Percentiles rank a stretch among this genome's conserved stretches.
Evolutionary conservation across 1,140 invertebrate species (phyloP).

Genomic region (Diabrotica undecimpunctata): DNA sequence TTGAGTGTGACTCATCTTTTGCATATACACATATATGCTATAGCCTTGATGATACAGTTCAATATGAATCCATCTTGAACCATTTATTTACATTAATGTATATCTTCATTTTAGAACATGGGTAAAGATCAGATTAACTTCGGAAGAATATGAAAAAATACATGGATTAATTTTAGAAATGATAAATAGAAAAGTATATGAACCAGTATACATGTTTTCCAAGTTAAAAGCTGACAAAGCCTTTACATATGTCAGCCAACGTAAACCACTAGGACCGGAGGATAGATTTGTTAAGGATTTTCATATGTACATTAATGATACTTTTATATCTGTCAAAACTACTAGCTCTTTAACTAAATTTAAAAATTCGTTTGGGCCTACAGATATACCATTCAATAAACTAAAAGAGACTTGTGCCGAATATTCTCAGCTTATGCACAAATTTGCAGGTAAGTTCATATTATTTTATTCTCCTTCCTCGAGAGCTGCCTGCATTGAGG

Average conservation of each 20-base stretch:
- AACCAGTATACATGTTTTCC: slow-evolving; percentile 22
- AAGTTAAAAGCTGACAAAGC: slow-evolving; percentile 26
- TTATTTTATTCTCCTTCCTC: no score
- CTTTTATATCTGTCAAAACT: slow-evolving; percentile 5
- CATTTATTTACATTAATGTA: no score
- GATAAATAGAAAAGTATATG: slow-evolving; percentile 9
- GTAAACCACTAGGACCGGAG: slow-evolving; percentile 22
- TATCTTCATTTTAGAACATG: slow-evolving; percentile 18
- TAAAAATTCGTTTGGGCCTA: slow-evolving; percentile 14
- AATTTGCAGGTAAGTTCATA: slow-evolving; percentile 20
- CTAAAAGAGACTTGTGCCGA: slow-evolving; percentile 16
- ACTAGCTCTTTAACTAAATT: slow-evolving; percentile 20
- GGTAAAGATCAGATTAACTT: slow-evolving; percentile 29
- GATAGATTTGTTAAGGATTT: slow-evolving; percentile 17
- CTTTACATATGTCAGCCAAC: slow-evolving; percentile 17
- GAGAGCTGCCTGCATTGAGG: no score
- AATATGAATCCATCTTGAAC: no score
- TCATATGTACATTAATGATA: slow-evolving; percentile 14
- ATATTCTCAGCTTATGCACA: slow-evolving; percentile 18
- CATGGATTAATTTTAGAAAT: slow-evolving; percentile 19
- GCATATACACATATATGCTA: no score
- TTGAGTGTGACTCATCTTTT: no score
- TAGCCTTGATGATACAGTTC: not conserved
- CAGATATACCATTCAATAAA: slow-evolving; percentile 6
- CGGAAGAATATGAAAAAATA: slow-evolving; percentile 23